Evolutionary conservation across 2,113 vertebrate species (phyloP), one percentile per base, ranked within the genome.

Genomic region (Perca schrenkii): DNA sequence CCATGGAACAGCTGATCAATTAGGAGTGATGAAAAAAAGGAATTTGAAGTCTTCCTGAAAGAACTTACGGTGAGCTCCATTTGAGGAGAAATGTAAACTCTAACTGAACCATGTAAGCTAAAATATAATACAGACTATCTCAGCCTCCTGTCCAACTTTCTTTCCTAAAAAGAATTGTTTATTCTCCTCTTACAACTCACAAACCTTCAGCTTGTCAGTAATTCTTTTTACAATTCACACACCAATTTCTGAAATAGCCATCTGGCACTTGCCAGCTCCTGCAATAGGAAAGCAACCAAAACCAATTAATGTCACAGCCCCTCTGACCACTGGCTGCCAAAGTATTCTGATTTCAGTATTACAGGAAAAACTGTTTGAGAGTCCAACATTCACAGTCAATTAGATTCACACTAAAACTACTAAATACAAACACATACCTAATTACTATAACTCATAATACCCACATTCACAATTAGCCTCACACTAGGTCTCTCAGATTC

Each of bases 291-390:
- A 71, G 71, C 60, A 63, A 64, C 74, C 50, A 50, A 86, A 77
- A 88, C 31, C 74, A 82, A 83, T 84, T 84, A 64, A 86, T 87
- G 75, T 86, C 85, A 12, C 80, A 84, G 75, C 80, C 25, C 64
- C 64, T 50, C 75, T 84, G 84, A 82, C 72, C 17, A n/a, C 73
- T 52, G 16, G 64, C 77, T 81, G 79, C 75, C 70, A 80, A 81
- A 77, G 28, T 53, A 56, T 47, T 70, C 58, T 77, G 79, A 78
- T 34, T 57, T 69, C 11, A 52, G 57, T 56, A 43, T 53, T 62
- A 74, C 17, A 65, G 47, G 47, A 56, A 40, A 65, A 8, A 7
- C 49, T 63, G 53, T 28, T 34, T 80, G 67, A 79, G 40, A 52
- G 50, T 67, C 50, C 43, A 49, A 17, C 25, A 3, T 70, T 77